Percentiles rank a stretch among this genome's conserved stretches.
phyloP scores from a whole-genome alignment of 2,888 invertebrate genomes.

The Bombylius discolor region DNA sequence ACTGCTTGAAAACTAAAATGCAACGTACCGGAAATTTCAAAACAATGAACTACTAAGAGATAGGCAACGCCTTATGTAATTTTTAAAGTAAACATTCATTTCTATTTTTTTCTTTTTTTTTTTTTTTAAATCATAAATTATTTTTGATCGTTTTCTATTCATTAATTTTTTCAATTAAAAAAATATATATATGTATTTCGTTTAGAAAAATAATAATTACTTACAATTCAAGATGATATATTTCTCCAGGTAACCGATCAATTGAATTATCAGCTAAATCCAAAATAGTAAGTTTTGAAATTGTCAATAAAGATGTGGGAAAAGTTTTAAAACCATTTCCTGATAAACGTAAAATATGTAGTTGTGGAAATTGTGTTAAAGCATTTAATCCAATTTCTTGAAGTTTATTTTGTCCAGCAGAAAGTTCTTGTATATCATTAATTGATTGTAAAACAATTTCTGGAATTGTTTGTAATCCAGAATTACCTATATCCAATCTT shows the following conservation, averaged over 20 bases:
- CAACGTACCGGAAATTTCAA: slow-evolving; percentile 4
- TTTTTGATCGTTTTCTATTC: neutral
- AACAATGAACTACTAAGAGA: neutral
- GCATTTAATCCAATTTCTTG: slow-evolving; percentile 18
- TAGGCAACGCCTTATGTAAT: neutral
- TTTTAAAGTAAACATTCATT: neutral
- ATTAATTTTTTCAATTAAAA: neutral
- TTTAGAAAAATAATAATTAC: slow-evolving; percentile 19
- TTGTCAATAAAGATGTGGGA: slow-evolving; percentile 46
- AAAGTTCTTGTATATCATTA: slow-evolving; percentile 19
- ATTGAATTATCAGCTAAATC: slow-evolving; percentile 58
- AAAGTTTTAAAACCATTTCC: slow-evolving; percentile 46
- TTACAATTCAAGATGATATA: slow-evolving; percentile 45
- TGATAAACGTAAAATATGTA: slow-evolving; percentile 36
- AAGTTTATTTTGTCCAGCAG: slow-evolving; percentile 20
- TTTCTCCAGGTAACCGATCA: slow-evolving; percentile 48
- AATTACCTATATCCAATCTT: slow-evolving; percentile 16
- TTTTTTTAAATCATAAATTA: neutral
- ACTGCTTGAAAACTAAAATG: neutral
- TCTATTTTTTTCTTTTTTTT: neutral
- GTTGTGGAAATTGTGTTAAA: slow-evolving; percentile 16
- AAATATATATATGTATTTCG: neutral
- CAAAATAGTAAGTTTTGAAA: slow-evolving; percentile 48
- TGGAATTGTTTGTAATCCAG: slow-evolving; percentile 18
- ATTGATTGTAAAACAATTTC: slow-evolving; percentile 17